Evolutionary conservation across 2,888 invertebrate genomes (phyloP), one percentile per base, ranked within the genome.

Genomic region (Adela reaumurella): DNA sequence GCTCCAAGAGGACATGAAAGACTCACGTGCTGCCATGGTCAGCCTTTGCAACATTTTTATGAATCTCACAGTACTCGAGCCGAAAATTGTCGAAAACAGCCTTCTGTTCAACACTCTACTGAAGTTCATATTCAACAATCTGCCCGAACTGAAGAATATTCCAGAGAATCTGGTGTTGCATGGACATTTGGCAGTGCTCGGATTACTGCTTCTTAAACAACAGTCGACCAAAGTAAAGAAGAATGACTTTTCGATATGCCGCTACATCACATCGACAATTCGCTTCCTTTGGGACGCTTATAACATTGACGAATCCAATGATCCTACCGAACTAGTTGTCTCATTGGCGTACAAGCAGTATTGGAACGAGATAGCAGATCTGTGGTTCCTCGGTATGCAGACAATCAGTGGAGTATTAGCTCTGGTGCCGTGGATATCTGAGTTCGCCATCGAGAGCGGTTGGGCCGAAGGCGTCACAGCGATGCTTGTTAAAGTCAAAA

Each of bases 341-440:
- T 84, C 93, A 1, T 89, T 92, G 78, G 79, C 86, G 2, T 95
- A 95, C 67, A 92, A 93, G 62, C 89, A 90, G 63, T 83, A 87
- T 60, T 95, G 95, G 95, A 86, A 87, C 77, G 94, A 94, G 65
- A 82, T 95, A 51, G 90, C 89, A 64, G 95, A 95, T 62, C 73
- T 95, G 14, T 95, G 95, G 95, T 95, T 94, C 68, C 78, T 95
- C 52, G 94, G 94, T 18, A 93, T 95, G 92, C 94, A 94, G 67
- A 94, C 94, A 1, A 88, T 95, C 82, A 87, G 92, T 60, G 86
- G 88, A 28, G 87, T 94, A 0, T 70, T 94, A 42, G 85, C 90
- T 17, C 83, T 87, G 52, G 84, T 94, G 52, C 92, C 93, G 3
- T 94, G 94, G 94, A 86, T 94, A 53, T 91, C 92, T 0, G 92